phyloP scores from a whole-genome alignment of 2,797 vertebrate species.

The Chromobotia macracanthus region DNA sequence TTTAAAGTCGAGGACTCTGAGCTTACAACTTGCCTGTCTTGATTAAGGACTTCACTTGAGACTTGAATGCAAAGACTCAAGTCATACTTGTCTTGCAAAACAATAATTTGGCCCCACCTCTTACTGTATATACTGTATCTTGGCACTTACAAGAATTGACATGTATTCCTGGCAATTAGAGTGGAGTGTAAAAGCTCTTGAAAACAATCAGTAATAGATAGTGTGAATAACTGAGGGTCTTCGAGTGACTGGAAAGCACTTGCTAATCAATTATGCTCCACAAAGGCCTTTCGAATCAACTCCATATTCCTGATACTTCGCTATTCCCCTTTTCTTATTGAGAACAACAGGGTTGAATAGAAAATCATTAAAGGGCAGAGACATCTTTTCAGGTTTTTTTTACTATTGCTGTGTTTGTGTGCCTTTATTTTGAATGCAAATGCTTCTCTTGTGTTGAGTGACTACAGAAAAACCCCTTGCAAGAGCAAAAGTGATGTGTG shows the following conservation, averaged over 20 bases:
- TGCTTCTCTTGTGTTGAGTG: neutral
- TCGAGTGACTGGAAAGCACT: slow-evolving; percentile 21
- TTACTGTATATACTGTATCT: too few relatives aligned
- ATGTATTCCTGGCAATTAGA: slow-evolving; percentile 46
- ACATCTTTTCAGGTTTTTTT: neutral
- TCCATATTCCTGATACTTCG: slow-evolving; percentile 21
- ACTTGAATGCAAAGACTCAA: too few relatives aligned
- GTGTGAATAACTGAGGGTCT: slow-evolving; percentile 30
- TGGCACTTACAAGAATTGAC: slow-evolving; percentile 30
- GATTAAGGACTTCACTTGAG: too few relatives aligned
- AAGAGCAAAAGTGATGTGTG: slow-evolving; percentile 12
- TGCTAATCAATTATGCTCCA: slow-evolving; percentile 50
- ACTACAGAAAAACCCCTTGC: neutral
- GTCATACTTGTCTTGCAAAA: too few relatives aligned
- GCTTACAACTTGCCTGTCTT: too few relatives aligned
- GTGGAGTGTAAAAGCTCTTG: slow-evolving; percentile 23
- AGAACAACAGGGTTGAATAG: slow-evolving; percentile 10
- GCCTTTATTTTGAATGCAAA: neutral
- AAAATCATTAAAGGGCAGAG: slow-evolving; percentile 19
- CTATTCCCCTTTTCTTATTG: slow-evolving; percentile 26
- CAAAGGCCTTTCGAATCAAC: slow-evolving; percentile 44
- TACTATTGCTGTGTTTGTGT: neutral
- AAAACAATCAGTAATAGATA: slow-evolving; percentile 42
- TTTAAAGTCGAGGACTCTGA: too few relatives aligned
- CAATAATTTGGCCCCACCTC: too few relatives aligned